Conservation (phyloP, 2,888 invertebrate genomes). For the Elysia crispata region DNA sequence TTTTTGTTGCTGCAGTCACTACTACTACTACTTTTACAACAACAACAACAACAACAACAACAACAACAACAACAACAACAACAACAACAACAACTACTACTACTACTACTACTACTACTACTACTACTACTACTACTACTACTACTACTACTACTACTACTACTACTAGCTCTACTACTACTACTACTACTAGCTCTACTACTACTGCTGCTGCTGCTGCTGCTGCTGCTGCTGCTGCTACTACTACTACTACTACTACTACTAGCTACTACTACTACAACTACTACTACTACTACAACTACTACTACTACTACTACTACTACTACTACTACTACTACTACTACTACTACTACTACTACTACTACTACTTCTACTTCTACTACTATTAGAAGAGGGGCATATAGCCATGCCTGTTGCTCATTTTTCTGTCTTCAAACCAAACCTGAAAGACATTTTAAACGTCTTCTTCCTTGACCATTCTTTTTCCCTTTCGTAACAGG, state of each 20-base stretch:
- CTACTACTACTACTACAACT: constrained; percentile 1
- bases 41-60: neutral
- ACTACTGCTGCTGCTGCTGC: neutral
- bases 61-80: neutral
- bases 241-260: constrained; percentile 9
- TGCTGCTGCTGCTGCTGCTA: neutral
- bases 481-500: too few relatives aligned
- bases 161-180: constrained; percentile 1
- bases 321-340: constrained; percentile 27
- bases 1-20: too few relatives aligned
- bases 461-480: too few relatives aligned
- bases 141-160: constrained; percentile 9
- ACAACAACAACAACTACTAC: constrained; percentile 4
- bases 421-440: too few relatives aligned
- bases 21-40: neutral
- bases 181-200: neutral
- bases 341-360: constrained; percentile 31
- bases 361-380: neutral
- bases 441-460: too few relatives aligned
- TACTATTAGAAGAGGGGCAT: neutral
- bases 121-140: constrained; percentile 9
- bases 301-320: constrained; percentile 22
- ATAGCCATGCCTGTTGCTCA: too few relatives aligned
- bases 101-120: constrained; percentile 9
- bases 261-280: neutral